Conservation (phyloP, 1,140 invertebrate genomes). For the Formica selysi region DNA sequence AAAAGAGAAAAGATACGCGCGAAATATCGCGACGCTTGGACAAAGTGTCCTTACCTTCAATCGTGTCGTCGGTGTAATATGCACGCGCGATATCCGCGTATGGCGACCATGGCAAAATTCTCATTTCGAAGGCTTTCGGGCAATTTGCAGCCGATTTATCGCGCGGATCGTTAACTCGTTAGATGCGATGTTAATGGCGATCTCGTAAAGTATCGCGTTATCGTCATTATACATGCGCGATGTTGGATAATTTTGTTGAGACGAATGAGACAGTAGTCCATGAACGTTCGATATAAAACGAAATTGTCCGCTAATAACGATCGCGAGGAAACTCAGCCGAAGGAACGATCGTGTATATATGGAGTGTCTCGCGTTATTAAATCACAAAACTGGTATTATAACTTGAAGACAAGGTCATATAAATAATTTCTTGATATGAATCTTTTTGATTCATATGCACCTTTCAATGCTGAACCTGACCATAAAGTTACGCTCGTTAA, state of each 20-base stretch:
- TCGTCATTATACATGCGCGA: conserved; percentile 16
- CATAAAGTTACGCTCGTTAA: not conserved
- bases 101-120: not conserved
- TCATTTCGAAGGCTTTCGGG: not conserved
- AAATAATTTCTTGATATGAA: not conserved
- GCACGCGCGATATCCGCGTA: not conserved
- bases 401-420: not conserved
- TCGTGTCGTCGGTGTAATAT: too few species aligned
- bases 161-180: conserved; percentile 27
- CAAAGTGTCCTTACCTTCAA: not conserved
- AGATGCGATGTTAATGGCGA: conserved; percentile 38
- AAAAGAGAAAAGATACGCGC: not conserved
- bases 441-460: not conserved
- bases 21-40: not conserved
- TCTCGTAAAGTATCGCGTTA: conserved; percentile 30
- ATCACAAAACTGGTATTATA: not conserved
- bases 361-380: not conserved
- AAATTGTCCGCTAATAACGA: not conserved
- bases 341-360: not conserved
- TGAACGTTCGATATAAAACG: not conserved
- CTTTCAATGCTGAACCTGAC: not conserved
- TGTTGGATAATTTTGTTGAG: not conserved
- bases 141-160: conserved; percentile 15
- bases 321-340: not conserved
- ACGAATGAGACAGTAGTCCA: conserved; percentile 8